Percentiles rank a stretch among this genome's conserved stretches.
Evolutionary conservation across 2,113 vertebrate species (phyloP).

Genomic region (Gallinago undulata): DNA sequence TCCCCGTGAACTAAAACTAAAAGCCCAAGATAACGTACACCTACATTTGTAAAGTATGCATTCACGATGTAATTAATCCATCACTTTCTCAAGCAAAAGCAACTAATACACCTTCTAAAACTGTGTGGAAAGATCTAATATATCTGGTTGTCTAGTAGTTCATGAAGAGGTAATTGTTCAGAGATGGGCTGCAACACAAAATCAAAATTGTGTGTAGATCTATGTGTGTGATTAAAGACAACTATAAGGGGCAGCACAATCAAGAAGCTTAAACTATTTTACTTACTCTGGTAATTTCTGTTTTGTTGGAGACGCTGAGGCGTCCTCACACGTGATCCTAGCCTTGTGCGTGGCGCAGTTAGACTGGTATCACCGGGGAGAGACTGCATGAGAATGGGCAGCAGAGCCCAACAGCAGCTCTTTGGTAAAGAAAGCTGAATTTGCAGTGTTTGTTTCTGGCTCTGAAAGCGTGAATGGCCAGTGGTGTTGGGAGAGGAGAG

Average conservation of each 20-base stretch:
- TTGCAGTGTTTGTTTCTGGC: neutral
- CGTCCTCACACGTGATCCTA: neutral
- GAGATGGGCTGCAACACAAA: neutral
- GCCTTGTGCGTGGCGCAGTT: no score
- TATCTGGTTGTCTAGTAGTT: neutral
- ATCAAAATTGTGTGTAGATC: neutral
- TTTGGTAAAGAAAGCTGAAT: accelerated
- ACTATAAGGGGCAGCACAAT: neutral
- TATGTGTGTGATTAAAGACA: neutral
- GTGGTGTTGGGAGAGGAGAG: neutral
- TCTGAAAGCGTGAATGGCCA: neutral
- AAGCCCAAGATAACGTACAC: neutral
- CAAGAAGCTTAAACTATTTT: neutral
- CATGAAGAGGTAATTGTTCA: neutral
- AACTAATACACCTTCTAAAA: neutral
- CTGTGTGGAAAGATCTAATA: neutral
- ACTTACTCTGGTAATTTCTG: neutral
- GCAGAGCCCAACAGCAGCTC: neutral
- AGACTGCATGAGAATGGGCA: neutral
- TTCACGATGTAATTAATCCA: neutral
- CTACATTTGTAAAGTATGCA: neutral
- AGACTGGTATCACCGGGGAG: neutral
- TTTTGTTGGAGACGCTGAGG: neutral
- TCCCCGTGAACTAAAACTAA: neutral
- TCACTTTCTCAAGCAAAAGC: neutral